phyloP scores from a whole-genome alignment of 2,113 vertebrate species.

The Heterotis niloticus region DNA sequence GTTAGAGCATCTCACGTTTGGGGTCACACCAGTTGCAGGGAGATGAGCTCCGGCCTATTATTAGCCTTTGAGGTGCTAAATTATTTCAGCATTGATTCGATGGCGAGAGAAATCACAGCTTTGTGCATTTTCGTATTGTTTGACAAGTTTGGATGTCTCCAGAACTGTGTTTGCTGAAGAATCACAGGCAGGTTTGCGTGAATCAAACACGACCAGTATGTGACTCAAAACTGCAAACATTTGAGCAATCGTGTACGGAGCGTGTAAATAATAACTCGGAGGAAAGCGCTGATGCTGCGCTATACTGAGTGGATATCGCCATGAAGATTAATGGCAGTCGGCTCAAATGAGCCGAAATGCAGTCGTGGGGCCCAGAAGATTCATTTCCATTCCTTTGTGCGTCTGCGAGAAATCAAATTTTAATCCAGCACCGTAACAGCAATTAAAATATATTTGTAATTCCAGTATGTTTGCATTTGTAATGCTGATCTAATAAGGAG shows the following conservation, averaged over 20 bases:
- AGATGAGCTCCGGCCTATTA: background rate
- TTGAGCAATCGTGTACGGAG: background rate
- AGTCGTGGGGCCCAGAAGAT: background rate
- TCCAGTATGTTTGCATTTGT: constrained; percentile 39
- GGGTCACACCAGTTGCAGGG: background rate
- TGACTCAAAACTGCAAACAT: constrained; percentile 13
- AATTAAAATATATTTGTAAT: constrained; percentile 42
- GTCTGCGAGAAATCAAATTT: constrained; percentile 21
- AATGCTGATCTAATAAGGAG: constrained; percentile 39
- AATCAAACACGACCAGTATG: constrained; percentile 26
- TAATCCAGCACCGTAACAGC: constrained; percentile 30
- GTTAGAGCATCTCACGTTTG: background rate
- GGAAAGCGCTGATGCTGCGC: constrained; percentile 27
- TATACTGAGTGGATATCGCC: constrained; percentile 26
- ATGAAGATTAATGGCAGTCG: constrained; percentile 32
- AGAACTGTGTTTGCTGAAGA: background rate
- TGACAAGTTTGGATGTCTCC: background rate
- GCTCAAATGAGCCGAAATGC: constrained; percentile 13
- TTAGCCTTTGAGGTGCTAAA: background rate
- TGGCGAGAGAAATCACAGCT: background rate
- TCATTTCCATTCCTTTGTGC: constrained; percentile 33
- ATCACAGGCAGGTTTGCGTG: background rate
- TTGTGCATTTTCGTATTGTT: too few species aligned
- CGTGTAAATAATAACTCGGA: constrained; percentile 10
- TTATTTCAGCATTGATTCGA: too few species aligned